Base-by-base conservation (phyloP, 2,113 vertebrate genomes). In the Catharus fuscescens region DNA sequence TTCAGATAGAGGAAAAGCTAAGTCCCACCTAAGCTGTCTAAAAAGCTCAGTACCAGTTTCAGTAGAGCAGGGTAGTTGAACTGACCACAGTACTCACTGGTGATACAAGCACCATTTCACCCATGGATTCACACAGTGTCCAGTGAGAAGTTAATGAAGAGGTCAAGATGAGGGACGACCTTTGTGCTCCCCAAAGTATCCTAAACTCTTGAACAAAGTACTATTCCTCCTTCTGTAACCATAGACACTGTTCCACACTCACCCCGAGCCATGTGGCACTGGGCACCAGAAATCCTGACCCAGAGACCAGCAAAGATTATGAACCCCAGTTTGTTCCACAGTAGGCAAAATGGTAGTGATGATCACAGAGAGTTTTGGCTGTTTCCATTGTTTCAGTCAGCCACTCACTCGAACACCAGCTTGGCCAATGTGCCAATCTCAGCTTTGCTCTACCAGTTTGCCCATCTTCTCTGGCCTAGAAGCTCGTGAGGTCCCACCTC, bases 211-310 rank as follows among this genome's bases (percentile, higher is more conserved):
- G 8, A 74, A 79, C 16, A 56, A 91, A 76, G 25, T 28, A 14
- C 32, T 54, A 2, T 15, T 67, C 16, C 6, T 29, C 15, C 5
- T 67, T 86, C 44, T 64, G 38, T 29, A 38, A 76, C 14, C 5
- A 29, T 0, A 45, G 42, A 53, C n/a, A 56, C 18, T 36, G 8
- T 23, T 31, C 59, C 25, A 47, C 0, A 0, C 17, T 73, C 13
- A 57, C 2, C 5, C 36, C 36, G 86, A 86, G 28, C 14, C 36
- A 45, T 10, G 36, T 21, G 70, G 50, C 77, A 47, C 14, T 14
- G 23, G 18, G 15, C 38, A 89, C 10, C 20, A 44, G 9, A 45
- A 78, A 61, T 23, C 20, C 23, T 52, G 40, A 32, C 5, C 16
- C 18, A 85, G 52, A 61, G 44, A 42, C 31, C 38, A 84, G 21